Conservation (phyloP, 2,888 invertebrate genomes). For the Villa cingulata region DNA sequence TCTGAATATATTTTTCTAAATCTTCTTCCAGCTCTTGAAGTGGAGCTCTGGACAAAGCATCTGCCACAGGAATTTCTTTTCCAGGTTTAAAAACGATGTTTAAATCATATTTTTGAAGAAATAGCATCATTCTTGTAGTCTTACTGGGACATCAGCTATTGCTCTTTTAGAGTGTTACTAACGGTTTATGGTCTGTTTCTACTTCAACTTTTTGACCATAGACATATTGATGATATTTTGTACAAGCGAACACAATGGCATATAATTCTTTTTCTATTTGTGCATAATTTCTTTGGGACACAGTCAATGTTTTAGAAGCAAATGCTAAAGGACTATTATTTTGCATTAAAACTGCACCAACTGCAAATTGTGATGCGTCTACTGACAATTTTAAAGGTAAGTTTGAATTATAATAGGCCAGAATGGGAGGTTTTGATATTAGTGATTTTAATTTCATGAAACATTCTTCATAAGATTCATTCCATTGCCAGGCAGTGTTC, state of each 20-base stretch:
- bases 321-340: slow-evolving; percentile 11
- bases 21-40: background rate
- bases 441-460: background rate
- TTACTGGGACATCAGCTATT: slow-evolving; percentile 8
- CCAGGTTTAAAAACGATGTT: slow-evolving; percentile 14
- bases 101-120: slow-evolving; percentile 14
- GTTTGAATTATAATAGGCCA: background rate
- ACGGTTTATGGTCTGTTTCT: slow-evolving; percentile 13
- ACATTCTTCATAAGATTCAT: background rate
- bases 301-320: slow-evolving; percentile 18
- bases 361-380: slow-evolving; percentile 8
- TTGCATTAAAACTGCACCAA: slow-evolving; percentile 9
- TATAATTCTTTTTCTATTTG: slow-evolving; percentile 14
- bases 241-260: slow-evolving; percentile 13
- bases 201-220: slow-evolving; percentile 12
- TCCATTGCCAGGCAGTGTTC: background rate
- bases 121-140: slow-evolving; percentile 13
- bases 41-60: slow-evolving; percentile 9
- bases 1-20: slow-evolving; percentile 11
- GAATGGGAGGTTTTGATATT: background rate
- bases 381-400: background rate
- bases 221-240: slow-evolving; percentile 13
- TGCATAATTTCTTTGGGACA: slow-evolving; percentile 14
- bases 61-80: slow-evolving; percentile 15
- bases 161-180: slow-evolving; percentile 12